Evolutionary conservation across 2,113 vertebrate genomes (phyloP).

Genomic region (Camelus bactrianus): DNA sequence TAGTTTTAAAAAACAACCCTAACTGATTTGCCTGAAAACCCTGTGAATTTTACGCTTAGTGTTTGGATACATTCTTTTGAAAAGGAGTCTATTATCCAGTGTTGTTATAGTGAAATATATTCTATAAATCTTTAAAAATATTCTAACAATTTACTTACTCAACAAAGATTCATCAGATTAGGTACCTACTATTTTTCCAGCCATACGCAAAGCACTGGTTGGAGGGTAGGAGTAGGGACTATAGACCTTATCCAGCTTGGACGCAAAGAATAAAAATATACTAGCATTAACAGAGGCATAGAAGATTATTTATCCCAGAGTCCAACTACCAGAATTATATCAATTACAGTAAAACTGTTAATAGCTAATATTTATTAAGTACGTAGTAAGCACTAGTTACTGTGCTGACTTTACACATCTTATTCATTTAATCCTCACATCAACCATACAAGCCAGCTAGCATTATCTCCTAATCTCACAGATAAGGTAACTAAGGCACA

Average conservation of each 20-base stretch:
- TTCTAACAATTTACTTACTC: conserved; percentile 22
- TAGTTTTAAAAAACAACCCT: conserved; percentile 32
- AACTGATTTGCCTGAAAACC: conserved; percentile 26
- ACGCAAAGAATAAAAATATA: conserved; percentile 36
- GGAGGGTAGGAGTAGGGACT: neutral
- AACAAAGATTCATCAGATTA: neutral
- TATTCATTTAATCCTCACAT: conserved; percentile 13
- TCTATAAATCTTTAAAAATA: conserved; percentile 43
- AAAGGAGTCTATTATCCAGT: conserved; percentile 31
- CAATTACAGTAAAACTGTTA: conserved; percentile 44
- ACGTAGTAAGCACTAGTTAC: neutral
- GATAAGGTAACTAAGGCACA: neutral
- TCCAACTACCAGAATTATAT: neutral
- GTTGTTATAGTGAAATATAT: conserved; percentile 36
- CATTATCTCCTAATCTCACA: conserved; percentile 36
- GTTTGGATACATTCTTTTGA: neutral
- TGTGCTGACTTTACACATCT: neutral
- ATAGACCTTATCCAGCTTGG: neutral
- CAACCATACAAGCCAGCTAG: neutral
- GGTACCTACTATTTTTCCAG: conserved; percentile 20
- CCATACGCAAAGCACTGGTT: neutral
- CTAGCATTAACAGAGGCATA: neutral
- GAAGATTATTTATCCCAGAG: neutral
- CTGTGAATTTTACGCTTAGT: neutral
- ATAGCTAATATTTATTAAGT: neutral